Conservation (phyloP, 2,797 vertebrate genomes). For the Anisognathus igniventris region DNA sequence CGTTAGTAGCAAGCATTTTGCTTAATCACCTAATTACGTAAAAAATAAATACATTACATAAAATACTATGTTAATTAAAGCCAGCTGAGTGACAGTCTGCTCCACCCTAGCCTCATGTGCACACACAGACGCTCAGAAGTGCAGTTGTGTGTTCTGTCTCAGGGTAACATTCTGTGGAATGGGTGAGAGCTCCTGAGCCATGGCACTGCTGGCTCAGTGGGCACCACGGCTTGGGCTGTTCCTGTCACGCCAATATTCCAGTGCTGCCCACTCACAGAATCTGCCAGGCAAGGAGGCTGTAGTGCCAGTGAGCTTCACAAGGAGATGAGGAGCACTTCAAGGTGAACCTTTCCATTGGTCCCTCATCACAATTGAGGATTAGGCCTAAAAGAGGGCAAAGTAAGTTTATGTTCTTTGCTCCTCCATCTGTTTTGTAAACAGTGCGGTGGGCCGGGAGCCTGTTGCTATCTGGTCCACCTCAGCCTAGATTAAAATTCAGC, state of each 20-base stretch:
- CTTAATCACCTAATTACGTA: slow-evolving; percentile 59
- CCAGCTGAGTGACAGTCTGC: slow-evolving; percentile 54
- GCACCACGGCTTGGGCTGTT: accelerated
- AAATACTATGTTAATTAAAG: slow-evolving; percentile 62
- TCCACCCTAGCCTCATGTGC: slow-evolving; percentile 33
- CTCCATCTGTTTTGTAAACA: slow-evolving; percentile 34
- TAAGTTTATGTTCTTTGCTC: background rate
- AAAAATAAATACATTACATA: slow-evolving; percentile 67
- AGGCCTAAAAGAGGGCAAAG: background rate
- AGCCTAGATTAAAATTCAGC: background rate
- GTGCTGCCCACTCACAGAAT: background rate
- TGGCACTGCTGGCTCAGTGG: background rate
- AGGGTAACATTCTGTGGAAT: background rate
- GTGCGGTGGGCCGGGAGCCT: background rate
- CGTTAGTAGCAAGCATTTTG: slow-evolving; percentile 58
- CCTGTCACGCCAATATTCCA: background rate
- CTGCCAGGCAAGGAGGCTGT: background rate
- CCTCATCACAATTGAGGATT: background rate
- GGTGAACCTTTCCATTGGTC: background rate
- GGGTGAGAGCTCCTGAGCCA: background rate
- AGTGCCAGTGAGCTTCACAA: background rate
- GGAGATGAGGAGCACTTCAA: background rate
- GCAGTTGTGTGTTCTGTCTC: background rate
- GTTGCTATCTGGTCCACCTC: slow-evolving; percentile 5
- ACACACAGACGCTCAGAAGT: background rate